Conservation (phyloP, 2,113 vertebrate species). For the human region GRCh38 chr4:46642001-46642500, state of each 20-base stretch:
- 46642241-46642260: not conserved
- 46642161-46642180: too few relatives aligned
- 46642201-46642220: not conserved
- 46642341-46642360: not conserved
- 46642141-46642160: too few relatives aligned
- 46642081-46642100: too few relatives aligned
- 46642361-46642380: not conserved
- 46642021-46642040: too few relatives aligned
- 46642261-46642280: not conserved
- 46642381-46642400: not conserved
- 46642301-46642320: not conserved
- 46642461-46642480: not conserved
- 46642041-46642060: too few relatives aligned
- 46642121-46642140: too few relatives aligned
- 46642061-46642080: too few relatives aligned
- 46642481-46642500: not conserved
- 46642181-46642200: not conserved
- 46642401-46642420: not conserved
- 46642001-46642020: too few relatives aligned
- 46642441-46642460: not conserved
- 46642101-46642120: too few relatives aligned
- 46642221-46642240: not conserved
- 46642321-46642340: not conserved
- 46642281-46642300: not conserved
- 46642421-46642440: not conserved